Conservation (phyloP, 2,888 invertebrate genomes). For the Apocheima hispidaria region DNA sequence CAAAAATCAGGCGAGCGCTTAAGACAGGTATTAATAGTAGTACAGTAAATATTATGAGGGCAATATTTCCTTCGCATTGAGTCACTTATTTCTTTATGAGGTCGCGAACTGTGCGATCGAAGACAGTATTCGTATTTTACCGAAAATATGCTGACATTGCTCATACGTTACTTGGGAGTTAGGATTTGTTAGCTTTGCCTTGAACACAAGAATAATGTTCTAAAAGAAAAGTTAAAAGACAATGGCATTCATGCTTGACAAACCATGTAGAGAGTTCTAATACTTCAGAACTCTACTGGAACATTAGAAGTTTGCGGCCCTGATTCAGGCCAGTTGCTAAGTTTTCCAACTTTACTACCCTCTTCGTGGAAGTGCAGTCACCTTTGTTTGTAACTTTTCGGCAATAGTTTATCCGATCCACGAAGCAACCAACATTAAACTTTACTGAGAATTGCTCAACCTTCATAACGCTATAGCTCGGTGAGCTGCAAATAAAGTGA, state of each 20-base stretch:
- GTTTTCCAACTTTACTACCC: slow-evolving; percentile 65
- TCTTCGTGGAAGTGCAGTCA: slow-evolving; percentile 77
- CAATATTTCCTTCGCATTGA: slow-evolving; percentile 21
- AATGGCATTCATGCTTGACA: not conserved
- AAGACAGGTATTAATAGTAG: slow-evolving; percentile 15
- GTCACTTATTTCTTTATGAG: slow-evolving; percentile 25
- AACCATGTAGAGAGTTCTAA: slow-evolving; percentile 41
- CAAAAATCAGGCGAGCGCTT: too few relatives aligned
- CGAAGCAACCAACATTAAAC: slow-evolving; percentile 26
- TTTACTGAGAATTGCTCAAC: slow-evolving; percentile 16
- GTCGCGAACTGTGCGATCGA: slow-evolving; percentile 23
- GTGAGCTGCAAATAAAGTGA: slow-evolving; percentile 28
- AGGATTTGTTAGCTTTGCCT: not conserved
- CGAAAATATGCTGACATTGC: slow-evolving; percentile 11
- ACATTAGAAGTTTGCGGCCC: slow-evolving; percentile 62
- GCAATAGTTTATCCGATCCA: slow-evolving; percentile 30
- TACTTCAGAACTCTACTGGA: slow-evolving; percentile 56
- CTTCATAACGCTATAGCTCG: slow-evolving; percentile 26
- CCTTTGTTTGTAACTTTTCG: slow-evolving; percentile 61
- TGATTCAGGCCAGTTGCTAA: slow-evolving; percentile 59
- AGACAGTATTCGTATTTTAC: slow-evolving; percentile 17
- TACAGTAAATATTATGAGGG: slow-evolving; percentile 21
- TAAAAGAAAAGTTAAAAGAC: not conserved
- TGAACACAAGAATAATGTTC: not conserved
- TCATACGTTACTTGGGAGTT: not conserved